These are phyloP conservation scores for Xenopus borealis DNA, from an alignment of 2,113 vertebrate species.

Conservation along the genomic window DNA sequence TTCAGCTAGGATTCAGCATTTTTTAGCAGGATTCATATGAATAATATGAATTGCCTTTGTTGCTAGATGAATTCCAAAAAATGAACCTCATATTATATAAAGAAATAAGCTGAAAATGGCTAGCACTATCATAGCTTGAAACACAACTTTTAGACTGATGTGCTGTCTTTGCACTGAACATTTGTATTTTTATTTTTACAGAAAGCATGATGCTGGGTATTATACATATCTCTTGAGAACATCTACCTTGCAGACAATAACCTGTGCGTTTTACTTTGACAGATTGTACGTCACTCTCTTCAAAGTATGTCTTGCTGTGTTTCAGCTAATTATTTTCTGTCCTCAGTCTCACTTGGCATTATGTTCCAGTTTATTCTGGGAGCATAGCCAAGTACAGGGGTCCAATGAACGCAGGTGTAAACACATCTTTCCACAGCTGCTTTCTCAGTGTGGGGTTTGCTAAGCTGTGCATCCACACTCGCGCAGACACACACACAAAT, in stretches of 20 bases:
- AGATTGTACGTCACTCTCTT: constrained; percentile 34
- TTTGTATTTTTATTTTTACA: constrained; percentile 3
- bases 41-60: too few relatives aligned
- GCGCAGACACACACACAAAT: constrained; percentile 5
- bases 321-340: constrained; percentile 43
- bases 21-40: too few relatives aligned
- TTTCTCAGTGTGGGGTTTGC: neutral
- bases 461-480: neutral
- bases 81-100: too few relatives aligned
- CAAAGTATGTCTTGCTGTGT: constrained; percentile 19
- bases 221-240: constrained; percentile 1
- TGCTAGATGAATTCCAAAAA: too few relatives aligned
- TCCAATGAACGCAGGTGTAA: constrained; percentile 38
- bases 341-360: constrained; percentile 39
- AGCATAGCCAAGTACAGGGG: constrained; percentile 36
- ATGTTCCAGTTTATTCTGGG: constrained; percentile 40
- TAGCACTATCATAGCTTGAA: too few relatives aligned
- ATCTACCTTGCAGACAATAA: constrained; percentile 16
- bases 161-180: neutral
- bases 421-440: constrained; percentile 21
- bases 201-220: neutral
- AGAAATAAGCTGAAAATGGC: too few relatives aligned
- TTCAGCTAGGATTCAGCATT: too few relatives aligned
- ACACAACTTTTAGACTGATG: too few relatives aligned
- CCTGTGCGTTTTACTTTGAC: constrained; percentile 25